Evolutionary conservation across 2,113 vertebrate species (phyloP), one percentile per base, ranked within the genome.

Genomic region (Furnarius figulus): DNA sequence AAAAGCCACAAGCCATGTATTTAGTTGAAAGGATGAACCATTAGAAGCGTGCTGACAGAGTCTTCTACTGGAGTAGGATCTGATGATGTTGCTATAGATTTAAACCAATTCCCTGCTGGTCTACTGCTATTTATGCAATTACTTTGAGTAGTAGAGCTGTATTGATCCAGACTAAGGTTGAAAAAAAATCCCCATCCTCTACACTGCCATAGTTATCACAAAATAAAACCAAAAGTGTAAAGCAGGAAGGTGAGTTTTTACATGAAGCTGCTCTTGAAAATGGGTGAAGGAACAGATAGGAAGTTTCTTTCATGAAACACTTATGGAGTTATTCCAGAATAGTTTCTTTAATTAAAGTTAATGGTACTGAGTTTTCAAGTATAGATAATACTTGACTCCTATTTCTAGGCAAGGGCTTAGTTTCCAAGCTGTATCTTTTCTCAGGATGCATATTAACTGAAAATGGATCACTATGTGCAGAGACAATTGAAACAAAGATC

Each of bases 121-220:
- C 77, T 86, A 47, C 89, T 95, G 86, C 35, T 95, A 88, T 59
- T 94, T 84, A 67, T 92, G 21, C 39, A 67, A 44, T 74, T 87
- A n/a, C 80, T 95, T 93, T 84, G 74, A 56, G 47, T 74, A 50
- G 33, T 46, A 44, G 53, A 73, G 27, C 19, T 90, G 21, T 77
- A 83, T 85, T 67, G 85, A 85, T 88, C 50, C 67, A 82, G 42
- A 10, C 25, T 71, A 46, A 72, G 13, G 13, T 23, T 42, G 31
- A 5, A 30, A 20, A 85, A 73, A 73, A 80, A 59, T 33, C 12
- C 27, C 63, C 2, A 30, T 62, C 35, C 28, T 71, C 65, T 19
- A 31, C 88, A 59, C 31, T 47, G 35, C n/a, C 9, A 8, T 3
- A 50, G 35, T 70, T 80, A 70, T 23, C 33, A 90, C 55, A 86